Evolutionary conservation across 1,140 invertebrate genomes (phyloP).

Genomic region (Dysdera silvatica): DNA sequence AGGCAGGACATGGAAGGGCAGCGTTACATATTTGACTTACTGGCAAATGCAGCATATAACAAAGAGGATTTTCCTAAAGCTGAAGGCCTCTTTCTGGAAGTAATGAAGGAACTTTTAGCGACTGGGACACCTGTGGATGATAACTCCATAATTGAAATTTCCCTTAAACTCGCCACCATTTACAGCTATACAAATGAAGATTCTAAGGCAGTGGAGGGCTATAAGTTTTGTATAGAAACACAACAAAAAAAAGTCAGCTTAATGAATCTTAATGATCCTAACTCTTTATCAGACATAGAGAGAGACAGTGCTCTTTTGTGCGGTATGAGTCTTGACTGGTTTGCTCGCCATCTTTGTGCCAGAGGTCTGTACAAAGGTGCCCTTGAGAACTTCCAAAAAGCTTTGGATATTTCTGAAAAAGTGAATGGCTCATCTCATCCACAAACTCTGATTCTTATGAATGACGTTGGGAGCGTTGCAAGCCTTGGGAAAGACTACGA

Average conservation of each 20-base stretch:
- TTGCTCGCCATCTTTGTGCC: slow-evolving; percentile 61
- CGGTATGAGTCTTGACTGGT: slow-evolving; percentile 69
- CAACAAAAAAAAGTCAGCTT: slow-evolving; percentile 51
- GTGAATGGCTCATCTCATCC: slow-evolving; percentile 59
- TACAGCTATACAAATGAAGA: slow-evolving; percentile 54
- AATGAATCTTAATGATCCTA: slow-evolving; percentile 31
- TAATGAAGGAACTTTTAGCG: slow-evolving; percentile 63
- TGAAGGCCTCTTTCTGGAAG: slow-evolving; percentile 68
- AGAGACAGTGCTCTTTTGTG: slow-evolving; percentile 55
- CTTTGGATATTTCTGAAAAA: slow-evolving; percentile 58
- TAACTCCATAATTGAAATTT: slow-evolving; percentile 65
- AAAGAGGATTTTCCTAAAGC: slow-evolving; percentile 67
- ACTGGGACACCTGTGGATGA: slow-evolving; percentile 62
- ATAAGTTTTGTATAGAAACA: slow-evolving; percentile 63
- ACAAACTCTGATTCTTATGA: slow-evolving; percentile 68
- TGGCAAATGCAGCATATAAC: slow-evolving; percentile 81
- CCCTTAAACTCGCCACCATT: slow-evolving; percentile 51
- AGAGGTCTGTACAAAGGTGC: slow-evolving; percentile 51
- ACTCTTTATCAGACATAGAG: slow-evolving; percentile 41
- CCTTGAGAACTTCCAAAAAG: slow-evolving; percentile 56
- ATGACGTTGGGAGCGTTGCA: slow-evolving; percentile 72
- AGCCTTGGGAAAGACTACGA: slow-evolving; percentile 57
- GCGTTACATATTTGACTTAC: slow-evolving; percentile 78
- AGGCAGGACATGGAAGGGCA: slow-evolving; percentile 62
- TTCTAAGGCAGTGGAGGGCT: slow-evolving; percentile 62